A percentile compares a stretch with the other conserved stretches of the same genome.
These are phyloP conservation scores for Agrypnus murinus DNA, from an alignment of 2,888 invertebrate genomes.

Conservation along the genomic window DNA sequence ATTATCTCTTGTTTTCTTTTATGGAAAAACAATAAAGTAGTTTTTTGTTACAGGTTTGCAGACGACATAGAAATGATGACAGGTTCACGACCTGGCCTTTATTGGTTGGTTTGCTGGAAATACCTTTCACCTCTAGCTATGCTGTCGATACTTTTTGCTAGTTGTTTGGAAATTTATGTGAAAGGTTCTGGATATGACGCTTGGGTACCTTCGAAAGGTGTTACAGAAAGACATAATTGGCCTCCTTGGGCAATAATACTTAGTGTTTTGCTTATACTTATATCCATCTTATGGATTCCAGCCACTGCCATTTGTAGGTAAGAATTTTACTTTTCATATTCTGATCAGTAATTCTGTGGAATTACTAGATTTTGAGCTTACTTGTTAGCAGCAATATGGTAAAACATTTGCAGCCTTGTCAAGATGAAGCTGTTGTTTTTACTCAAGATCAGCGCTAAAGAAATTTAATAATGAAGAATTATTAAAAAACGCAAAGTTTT, in stretches of 20 bases:
- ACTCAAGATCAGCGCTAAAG: no score
- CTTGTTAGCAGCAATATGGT: no score
- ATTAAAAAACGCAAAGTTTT: no score
- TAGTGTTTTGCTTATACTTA: conserved; percentile 82
- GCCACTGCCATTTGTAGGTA: conserved; percentile 87
- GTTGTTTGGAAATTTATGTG: conserved; percentile 85
- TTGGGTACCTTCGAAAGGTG: conserved; percentile 84
- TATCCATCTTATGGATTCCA: conserved; percentile 93
- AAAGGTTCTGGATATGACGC: conserved; percentile 91
- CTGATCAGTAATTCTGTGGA: no score
- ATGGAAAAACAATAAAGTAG: conserved; percentile 6
- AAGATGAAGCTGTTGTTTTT: no score
- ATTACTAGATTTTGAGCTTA: no score
- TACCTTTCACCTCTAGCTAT: conserved; percentile 93
- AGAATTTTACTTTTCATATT: no score
- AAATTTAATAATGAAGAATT: no score
- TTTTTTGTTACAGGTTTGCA: conserved; percentile 80
- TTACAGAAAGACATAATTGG: conserved; percentile 87
- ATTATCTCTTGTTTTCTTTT: conserved; percentile 46
- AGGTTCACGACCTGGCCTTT: conserved; percentile 88
- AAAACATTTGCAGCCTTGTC: no score
- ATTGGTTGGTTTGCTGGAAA: conserved; percentile 97
- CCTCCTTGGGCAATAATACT: conserved; percentile 88
- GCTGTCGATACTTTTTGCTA: conserved; percentile 89
- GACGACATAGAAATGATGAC: conserved; percentile 98